Base-by-base conservation (phyloP, 2,888 invertebrate genomes). In the Brenthis ino region DNA sequence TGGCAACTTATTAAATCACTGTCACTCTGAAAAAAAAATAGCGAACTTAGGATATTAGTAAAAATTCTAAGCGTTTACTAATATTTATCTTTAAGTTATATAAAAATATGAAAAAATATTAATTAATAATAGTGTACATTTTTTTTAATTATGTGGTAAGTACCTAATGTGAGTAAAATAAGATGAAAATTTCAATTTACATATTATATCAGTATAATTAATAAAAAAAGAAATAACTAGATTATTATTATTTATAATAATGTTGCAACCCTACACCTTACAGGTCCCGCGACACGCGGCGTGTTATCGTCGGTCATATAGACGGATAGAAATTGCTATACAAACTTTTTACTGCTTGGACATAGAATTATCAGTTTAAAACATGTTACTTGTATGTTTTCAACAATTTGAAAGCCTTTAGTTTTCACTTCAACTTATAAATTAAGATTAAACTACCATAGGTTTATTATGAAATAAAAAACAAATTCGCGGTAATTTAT, bases 291-390 rank as follows among this genome's bases (percentile, higher is more conserved):
- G 86, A 86, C 88, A 83, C 83, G 86, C 82, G 82, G 84, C 85
- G 85, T 82, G 87, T 90, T 91, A 90, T 90, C 91, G 90, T 79
- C 84, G 80, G 81, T 79, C 83, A 81, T 78, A 82, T 85, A 83
- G 78, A 77, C 86, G 83, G 85, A 86, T 86, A 87, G 85, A 89
- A 85, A 88, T 83, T 81, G 84, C 82, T 81, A 80, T 80, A 83
- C 80, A 75, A 77, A 81, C 80, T 87, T 89, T 89, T 86, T 85
- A 84, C 83, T 72, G 68, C 69, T 71, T 70, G 66, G 65, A 73
- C 60, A 68, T 71, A 74, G 72, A 82, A 78, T 82, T 80, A 79
- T 71, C 72, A 68, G 65, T 71, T 67, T 68, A 73, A 72, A 74
- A 76, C 74, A 72, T 65, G 57, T 57, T 65, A 54, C 64, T 64